Conservation (phyloP, 2,797 vertebrate species). For the Alcedo atthis region DNA sequence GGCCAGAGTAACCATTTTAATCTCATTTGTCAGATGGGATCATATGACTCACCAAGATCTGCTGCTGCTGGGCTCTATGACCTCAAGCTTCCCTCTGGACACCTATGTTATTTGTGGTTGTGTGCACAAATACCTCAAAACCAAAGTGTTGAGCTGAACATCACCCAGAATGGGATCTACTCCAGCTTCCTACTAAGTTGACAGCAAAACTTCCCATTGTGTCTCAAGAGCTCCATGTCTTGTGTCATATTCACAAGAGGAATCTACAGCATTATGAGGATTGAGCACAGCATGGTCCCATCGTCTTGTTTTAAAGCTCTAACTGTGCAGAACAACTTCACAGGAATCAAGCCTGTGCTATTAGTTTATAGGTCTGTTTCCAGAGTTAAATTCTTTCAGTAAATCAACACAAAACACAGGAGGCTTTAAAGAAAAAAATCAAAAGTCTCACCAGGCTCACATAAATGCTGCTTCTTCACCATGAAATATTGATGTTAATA, state of each 20-base stretch:
- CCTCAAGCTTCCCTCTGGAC: neutral
- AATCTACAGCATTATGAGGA: neutral
- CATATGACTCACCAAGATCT: neutral
- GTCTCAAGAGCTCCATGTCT: neutral
- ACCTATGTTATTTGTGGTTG: neutral
- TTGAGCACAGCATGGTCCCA: neutral
- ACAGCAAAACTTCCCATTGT: neutral
- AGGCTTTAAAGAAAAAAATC: neutral
- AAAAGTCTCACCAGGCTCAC: neutral
- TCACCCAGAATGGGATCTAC: neutral
- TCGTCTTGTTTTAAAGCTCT: neutral
- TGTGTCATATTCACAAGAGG: neutral
- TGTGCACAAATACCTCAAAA: neutral
- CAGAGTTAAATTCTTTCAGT: neutral
- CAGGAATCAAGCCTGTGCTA: neutral
- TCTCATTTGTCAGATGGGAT: neutral
- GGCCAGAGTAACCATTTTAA: neutral
- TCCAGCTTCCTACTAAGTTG: neutral
- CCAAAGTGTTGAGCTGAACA: neutral
- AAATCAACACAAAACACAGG: neutral
- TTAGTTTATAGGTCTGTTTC: neutral
- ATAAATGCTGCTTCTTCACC: neutral
- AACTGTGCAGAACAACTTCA: neutral
- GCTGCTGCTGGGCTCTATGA: neutral
- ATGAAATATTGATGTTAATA: slow-evolving; percentile 13